Evolutionary conservation across 2,113 vertebrate species (phyloP), one percentile per base, ranked within the genome.

Genomic region (Takifugu flavidus): DNA sequence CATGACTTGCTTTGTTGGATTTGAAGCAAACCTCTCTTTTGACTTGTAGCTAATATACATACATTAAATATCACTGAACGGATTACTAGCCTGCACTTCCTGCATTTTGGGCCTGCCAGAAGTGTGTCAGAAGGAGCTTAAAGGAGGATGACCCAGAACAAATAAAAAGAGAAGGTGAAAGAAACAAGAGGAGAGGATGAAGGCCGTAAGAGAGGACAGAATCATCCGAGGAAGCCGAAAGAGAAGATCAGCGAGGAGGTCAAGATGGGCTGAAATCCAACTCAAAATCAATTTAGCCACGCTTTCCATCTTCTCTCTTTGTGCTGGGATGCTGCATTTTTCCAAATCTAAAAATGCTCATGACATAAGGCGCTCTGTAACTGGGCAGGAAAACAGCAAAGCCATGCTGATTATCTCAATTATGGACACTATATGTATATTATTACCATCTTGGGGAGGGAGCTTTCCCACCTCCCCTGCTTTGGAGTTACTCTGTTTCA

Each of bases 221-320:
- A 2, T 39, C 34, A 53, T 15, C 14, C 26, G 25, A 28, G 8
- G 42, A 4, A 43, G 27, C 43, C 0, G 2, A n/a, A 45, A 27
- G 28, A 75, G 60, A 61, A 54, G 47, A 62, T 44, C 3, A 60
- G 75, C 2, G 34, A 2, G 34, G 65, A 58, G 43, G 45, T 47
- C 45, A n/a, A 73, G 53, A 0, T 12, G 46, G 66, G 55, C 60
- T 73, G 72, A 78, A 78, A 83, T 75, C 79, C 73, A 82, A 65
- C 78, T 63, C 68, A 74, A 83, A 82, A 82, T 81, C 78, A 77
- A 84, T 81, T 58, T 52, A 42, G 26, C 60, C 65, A 49, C 7
- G 52, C 75, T 54, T 46, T 10, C 26, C 61, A 10, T 15, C 4
- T 31, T 31, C 29, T 31, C 29, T 31, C 29, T 31, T 31, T 31